These are phyloP conservation scores for Apeira syringaria DNA, from an alignment of 2,888 invertebrate species.

Conservation along the genomic window DNA sequence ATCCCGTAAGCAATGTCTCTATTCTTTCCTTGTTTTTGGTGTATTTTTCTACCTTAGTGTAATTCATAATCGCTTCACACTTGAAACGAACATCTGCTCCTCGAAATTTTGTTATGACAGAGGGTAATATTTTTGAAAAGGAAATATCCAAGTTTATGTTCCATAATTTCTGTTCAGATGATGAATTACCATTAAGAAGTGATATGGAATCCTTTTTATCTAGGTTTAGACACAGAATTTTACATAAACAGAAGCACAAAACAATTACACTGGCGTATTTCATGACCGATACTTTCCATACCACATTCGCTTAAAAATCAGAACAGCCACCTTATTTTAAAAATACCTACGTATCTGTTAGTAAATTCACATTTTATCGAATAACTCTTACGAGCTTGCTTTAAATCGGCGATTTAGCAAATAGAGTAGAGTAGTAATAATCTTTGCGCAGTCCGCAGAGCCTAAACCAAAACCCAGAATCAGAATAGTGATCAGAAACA, in stretches of 20 bases:
- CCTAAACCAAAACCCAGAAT: no score
- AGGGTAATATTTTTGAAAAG: slow-evolving; percentile 67
- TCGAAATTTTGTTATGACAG: slow-evolving; percentile 48
- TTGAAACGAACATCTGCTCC: slow-evolving; percentile 63
- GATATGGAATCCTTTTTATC: slow-evolving; percentile 56
- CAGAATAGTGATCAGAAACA: no score
- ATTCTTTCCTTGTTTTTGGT: slow-evolving; percentile 67
- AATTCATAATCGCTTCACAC: slow-evolving; percentile 74
- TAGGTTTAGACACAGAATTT: slow-evolving; percentile 48
- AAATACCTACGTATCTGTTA: no score
- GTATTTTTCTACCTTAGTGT: slow-evolving; percentile 67
- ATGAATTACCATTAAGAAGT: slow-evolving; percentile 54
- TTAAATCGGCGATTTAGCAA: no score
- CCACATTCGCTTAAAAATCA: no score
- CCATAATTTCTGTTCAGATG: slow-evolving; percentile 70
- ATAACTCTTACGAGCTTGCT: no score
- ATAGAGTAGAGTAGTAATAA: no score
- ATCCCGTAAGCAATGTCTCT: slow-evolving; percentile 61
- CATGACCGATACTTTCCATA: slow-evolving; percentile 75
- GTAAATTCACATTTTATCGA: no score
- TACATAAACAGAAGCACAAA: slow-evolving; percentile 60
- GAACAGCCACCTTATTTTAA: no score
- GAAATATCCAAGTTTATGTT: slow-evolving; percentile 73
- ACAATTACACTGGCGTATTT: slow-evolving; percentile 67
- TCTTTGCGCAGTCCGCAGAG: no score